Percentiles rank a stretch among this genome's conserved stretches.
Evolutionary conservation across 2,797 vertebrate species (phyloP).

Genomic region (Pseudochromis fuscus): DNA sequence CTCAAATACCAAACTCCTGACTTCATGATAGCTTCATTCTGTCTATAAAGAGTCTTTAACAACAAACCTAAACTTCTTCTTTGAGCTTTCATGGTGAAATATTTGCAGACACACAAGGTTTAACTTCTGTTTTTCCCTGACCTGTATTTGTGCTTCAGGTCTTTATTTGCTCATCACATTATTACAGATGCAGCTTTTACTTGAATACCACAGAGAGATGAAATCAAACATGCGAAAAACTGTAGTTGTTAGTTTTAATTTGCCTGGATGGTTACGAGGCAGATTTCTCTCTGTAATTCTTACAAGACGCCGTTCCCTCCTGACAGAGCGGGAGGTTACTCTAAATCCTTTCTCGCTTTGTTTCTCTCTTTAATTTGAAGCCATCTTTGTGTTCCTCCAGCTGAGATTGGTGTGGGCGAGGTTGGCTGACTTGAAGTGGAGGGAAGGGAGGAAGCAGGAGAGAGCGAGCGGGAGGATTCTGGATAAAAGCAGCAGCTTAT

Average conservation of each 20-base stretch:
- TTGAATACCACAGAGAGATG: too few relatives aligned
- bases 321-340: slow-evolving; percentile 19
- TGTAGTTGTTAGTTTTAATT: neutral
- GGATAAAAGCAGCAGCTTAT: slow-evolving; percentile 52
- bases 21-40: too few relatives aligned
- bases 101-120: too few relatives aligned
- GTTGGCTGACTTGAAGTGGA: slow-evolving; percentile 40
- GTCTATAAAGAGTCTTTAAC: too few relatives aligned
- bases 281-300: slow-evolving; percentile 2
- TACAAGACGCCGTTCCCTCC: slow-evolving; percentile 13
- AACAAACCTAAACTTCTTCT: too few relatives aligned
- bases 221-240: too few relatives aligned
- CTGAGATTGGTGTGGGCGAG: slow-evolving; percentile 37
- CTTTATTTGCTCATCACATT: too few relatives aligned
- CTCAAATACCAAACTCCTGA: too few relatives aligned
- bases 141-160: too few relatives aligned
- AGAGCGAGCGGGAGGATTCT: slow-evolving; percentile 3
- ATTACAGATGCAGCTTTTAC: too few relatives aligned
- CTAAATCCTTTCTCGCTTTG: slow-evolving; percentile 28
- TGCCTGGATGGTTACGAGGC: slow-evolving; percentile 1
- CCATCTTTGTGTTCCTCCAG: slow-evolving; percentile 10
- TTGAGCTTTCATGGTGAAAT: too few relatives aligned
- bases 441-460: slow-evolving; percentile 1
- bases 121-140: too few relatives aligned
- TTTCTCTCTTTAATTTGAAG: slow-evolving; percentile 45